phyloP scores from a whole-genome alignment of 1,140 invertebrate species.

The Pararge aegeria region DNA sequence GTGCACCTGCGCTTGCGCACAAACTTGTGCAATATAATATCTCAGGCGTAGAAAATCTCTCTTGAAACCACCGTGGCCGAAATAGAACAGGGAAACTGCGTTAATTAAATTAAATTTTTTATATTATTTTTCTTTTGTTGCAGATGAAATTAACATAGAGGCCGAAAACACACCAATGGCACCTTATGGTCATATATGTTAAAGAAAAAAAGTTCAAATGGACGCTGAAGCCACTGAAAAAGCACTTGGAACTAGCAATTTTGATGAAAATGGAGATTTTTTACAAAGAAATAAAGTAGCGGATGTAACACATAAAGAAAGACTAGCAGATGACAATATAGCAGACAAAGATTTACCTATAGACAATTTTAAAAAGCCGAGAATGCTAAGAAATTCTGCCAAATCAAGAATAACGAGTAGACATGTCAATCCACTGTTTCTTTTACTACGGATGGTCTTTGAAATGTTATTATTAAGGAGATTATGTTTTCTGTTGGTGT shows the following conservation, averaged over 20 bases:
- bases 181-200: conserved; percentile 43
- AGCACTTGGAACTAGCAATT: conserved; percentile 18
- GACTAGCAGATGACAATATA: not conserved
- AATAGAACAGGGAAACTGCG: no score
- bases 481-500: conserved; percentile 42
- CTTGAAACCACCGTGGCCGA: no score
- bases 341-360: not conserved
- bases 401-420: conserved; percentile 55
- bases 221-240: conserved; percentile 27
- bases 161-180: conserved; percentile 19
- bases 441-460: conserved; percentile 57
- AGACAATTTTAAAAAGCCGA: conserved; percentile 1
- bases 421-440: conserved; percentile 58
- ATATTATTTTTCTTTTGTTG: conserved; percentile 30
- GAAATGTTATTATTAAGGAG: conserved; percentile 29
- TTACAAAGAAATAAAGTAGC: conserved; percentile 25
- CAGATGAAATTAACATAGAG: conserved; percentile 29
- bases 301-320: conserved; percentile 14
- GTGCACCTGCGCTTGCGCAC: no score
- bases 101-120: not conserved
- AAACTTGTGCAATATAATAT: no score
- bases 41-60: no score
- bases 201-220: conserved; percentile 36
- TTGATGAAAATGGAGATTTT: conserved; percentile 18
- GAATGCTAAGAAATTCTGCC: conserved; percentile 14